A percentile compares a stretch with the other conserved stretches of the same genome.
Conservation (phyloP, 2,888 invertebrate species). For the Chelonus formosanus region DNA sequence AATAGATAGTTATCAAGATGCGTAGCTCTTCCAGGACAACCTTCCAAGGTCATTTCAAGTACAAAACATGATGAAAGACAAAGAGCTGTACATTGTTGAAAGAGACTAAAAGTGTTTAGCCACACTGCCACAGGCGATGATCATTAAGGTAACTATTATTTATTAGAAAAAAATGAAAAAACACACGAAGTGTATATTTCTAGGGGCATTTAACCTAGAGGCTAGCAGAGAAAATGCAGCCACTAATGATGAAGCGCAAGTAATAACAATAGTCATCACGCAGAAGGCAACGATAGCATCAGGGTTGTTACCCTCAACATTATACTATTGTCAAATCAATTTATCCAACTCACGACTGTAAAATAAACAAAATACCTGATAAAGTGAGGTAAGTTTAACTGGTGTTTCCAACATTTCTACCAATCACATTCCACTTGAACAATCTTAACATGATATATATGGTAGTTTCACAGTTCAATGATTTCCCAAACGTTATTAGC, state of each 20-base stretch:
- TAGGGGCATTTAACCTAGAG: background rate
- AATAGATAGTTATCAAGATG: conserved; percentile 7
- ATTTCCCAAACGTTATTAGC: conserved; percentile 46
- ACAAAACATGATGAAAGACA: background rate
- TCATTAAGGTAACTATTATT: conserved; percentile 1
- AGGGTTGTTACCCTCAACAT: background rate
- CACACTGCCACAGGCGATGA: background rate
- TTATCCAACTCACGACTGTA: conserved; percentile 42
- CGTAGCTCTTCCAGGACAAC: conserved; percentile 1
- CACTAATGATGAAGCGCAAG: conserved; percentile 15
- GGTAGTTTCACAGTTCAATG: conserved; percentile 52
- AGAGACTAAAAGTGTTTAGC: background rate
- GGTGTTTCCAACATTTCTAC: conserved; percentile 18
- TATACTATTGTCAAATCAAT: conserved; percentile 12
- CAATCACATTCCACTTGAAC: conserved; percentile 45
- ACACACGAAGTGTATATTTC: background rate
- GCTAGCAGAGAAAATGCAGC: conserved; percentile 4
- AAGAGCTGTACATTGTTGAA: background rate
- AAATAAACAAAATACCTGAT: conserved; percentile 16
- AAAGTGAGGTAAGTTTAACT: conserved; percentile 21
- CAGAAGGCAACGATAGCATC: background rate
- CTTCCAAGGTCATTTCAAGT: conserved; percentile 15
- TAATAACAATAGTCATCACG: conserved; percentile 10
- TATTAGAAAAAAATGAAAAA: background rate
- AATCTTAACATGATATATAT: conserved; percentile 44